These are phyloP conservation scores for Astropecten irregularis DNA, from an alignment of 53 echinoderm and acorn worm genomes.

Conservation along the genomic window DNA sequence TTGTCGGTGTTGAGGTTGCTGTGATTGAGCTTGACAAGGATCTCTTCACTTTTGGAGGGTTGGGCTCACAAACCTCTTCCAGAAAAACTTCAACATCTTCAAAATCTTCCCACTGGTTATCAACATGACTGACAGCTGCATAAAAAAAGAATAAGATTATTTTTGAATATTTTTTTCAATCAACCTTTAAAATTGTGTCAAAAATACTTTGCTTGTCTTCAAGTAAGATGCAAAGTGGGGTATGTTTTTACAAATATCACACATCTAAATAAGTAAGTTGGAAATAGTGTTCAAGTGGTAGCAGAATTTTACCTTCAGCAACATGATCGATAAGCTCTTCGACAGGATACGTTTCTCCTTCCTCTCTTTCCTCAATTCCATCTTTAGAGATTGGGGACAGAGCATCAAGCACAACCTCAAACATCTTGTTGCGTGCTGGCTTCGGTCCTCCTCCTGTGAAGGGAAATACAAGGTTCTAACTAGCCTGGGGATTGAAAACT, in stretches of 20 bases:
- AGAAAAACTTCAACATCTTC: background rate
- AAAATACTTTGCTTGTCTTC: background rate
- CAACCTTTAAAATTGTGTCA: background rate
- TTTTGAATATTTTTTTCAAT: background rate
- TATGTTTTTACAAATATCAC: background rate
- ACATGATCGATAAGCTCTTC: background rate
- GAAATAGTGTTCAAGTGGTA: background rate
- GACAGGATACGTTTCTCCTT: background rate
- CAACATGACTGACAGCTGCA: background rate
- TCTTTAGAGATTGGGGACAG: background rate
- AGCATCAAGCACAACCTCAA: background rate
- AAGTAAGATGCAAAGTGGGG: background rate
- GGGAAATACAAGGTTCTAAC: background rate
- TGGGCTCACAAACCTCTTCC: background rate
- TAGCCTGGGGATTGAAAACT: too few species aligned
- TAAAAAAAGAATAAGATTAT: background rate
- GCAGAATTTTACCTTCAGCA: background rate
- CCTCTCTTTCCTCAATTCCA: background rate
- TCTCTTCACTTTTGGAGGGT: background rate
- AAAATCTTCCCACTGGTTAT: background rate
- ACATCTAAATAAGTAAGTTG: background rate
- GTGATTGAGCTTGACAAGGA: background rate
- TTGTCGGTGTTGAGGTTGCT: background rate
- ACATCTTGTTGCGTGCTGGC: background rate
- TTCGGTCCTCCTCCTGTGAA: conserved; percentile 4